Conservation (phyloP, 2,113 vertebrate genomes). For the Triplophysa rosa region DNA sequence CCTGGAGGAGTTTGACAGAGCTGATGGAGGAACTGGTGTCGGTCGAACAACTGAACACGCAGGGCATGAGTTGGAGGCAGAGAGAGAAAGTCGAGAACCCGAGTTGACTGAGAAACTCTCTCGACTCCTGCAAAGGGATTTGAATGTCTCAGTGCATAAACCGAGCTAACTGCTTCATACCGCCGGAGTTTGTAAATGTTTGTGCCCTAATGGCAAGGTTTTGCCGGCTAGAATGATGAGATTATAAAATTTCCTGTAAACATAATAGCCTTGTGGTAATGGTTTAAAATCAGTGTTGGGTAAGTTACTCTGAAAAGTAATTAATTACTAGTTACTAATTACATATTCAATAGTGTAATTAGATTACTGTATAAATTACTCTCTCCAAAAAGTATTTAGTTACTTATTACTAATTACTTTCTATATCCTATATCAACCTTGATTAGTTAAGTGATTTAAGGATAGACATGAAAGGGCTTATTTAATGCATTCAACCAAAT, state of each 20-base stretch:
- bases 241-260: constrained; percentile 6
- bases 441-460: too few relatives aligned
- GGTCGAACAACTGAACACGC: background rate
- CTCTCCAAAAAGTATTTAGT: too few relatives aligned
- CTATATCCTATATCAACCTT: too few relatives aligned
- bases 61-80: background rate
- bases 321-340: too few relatives aligned
- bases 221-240: background rate
- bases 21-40: constrained; percentile 11
- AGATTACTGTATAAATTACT: too few relatives aligned
- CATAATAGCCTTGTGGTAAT: background rate
- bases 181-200: constrained; percentile 20
- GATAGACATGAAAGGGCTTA: too few relatives aligned
- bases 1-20: constrained; percentile 8
- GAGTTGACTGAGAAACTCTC: constrained; percentile 37
- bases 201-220: constrained; percentile 17
- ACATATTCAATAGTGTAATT: too few relatives aligned
- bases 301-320: too few relatives aligned
- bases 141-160: constrained; percentile 37
- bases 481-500: too few relatives aligned
- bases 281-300: too few relatives aligned
- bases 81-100: constrained; percentile 12
- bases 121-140: constrained; percentile 39
- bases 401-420: too few relatives aligned
- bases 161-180: constrained; percentile 23